Percentiles rank a stretch among this genome's conserved stretches.
Evolutionary conservation across 2,113 vertebrate species (phyloP).

Genomic region (Piaya cayana): DNA sequence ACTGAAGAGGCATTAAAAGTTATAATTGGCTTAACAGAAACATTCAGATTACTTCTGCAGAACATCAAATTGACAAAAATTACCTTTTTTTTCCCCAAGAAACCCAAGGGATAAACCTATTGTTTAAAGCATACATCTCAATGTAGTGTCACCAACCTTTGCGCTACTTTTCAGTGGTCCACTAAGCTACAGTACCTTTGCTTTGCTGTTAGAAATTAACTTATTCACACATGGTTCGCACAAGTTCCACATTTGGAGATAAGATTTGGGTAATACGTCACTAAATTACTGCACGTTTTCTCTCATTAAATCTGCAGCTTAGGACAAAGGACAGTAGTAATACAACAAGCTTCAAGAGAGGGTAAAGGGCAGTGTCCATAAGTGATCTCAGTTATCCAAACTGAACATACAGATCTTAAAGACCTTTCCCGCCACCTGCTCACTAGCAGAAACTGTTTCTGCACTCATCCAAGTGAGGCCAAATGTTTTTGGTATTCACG

Average conservation of each 20-base stretch:
- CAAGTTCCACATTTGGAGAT: background rate
- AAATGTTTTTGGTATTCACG: background rate
- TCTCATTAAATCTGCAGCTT: background rate
- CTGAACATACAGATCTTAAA: background rate
- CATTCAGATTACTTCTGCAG: background rate
- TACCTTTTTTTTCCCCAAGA: background rate
- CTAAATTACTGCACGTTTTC: background rate
- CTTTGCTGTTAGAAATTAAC: background rate
- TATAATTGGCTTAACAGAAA: background rate
- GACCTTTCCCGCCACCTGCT: background rate
- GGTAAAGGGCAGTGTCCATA: background rate
- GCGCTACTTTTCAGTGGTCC: background rate
- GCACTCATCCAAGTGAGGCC: background rate
- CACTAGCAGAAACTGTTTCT: background rate
- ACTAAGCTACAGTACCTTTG: background rate
- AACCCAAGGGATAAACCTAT: background rate
- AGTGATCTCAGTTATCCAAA: background rate
- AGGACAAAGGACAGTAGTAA: background rate
- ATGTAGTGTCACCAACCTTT: background rate
- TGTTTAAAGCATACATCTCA: background rate
- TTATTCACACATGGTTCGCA: accelerated
- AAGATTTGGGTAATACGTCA: background rate
- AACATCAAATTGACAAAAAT: background rate
- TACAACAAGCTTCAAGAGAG: background rate
- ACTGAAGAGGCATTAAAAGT: background rate